Base-by-base conservation (phyloP, 2,888 invertebrate species). In the Lepidocyrtinus sp. region DNA sequence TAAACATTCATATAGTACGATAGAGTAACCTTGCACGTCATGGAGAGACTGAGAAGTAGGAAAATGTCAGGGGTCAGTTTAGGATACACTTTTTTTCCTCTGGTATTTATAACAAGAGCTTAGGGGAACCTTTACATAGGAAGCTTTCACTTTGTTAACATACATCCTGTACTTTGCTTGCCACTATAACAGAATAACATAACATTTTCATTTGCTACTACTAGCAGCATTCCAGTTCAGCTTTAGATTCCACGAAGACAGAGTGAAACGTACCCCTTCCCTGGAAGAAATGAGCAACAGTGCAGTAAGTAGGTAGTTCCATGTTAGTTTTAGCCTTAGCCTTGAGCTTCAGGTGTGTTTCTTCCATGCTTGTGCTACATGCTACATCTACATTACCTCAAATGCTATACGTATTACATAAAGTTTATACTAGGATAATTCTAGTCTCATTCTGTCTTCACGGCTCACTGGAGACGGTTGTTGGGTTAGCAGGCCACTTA, bases 61-160 rank as follows among this genome's bases (percentile, higher is more conserved):
- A 5, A 67, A 67, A 67, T 67, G 67, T 67, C 67, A 67, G 21
- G 21, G 67, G 67, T 67, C 24, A 67, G 22, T 22, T 21, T 3
- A 64, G 64, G 7, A 15, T 64, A 3, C 24, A 22, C n/a, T n/a
- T n/a, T n/a, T n/a, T n/a, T n/a, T n/a, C n/a, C n/a, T n/a, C n/a
- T n/a, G n/a, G n/a, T n/a, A n/a, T n/a, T n/a, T n/a, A n/a, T n/a
- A n/a, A n/a, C n/a, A n/a, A n/a, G n/a, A n/a, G n/a, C n/a, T n/a
- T n/a, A n/a, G n/a, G n/a, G n/a, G n/a, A n/a, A n/a, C n/a, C n/a
- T n/a, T n/a, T n/a, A n/a, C n/a, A n/a, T n/a, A n/a, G n/a, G n/a
- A n/a, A n/a, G n/a, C n/a, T n/a, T n/a, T n/a, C n/a, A n/a, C n/a
- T n/a, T n/a, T n/a, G n/a, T n/a, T n/a, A n/a, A n/a, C n/a, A n/a